Base-by-base conservation (phyloP, 2,797 vertebrate species). In the Micromesistius poutassou region DNA sequence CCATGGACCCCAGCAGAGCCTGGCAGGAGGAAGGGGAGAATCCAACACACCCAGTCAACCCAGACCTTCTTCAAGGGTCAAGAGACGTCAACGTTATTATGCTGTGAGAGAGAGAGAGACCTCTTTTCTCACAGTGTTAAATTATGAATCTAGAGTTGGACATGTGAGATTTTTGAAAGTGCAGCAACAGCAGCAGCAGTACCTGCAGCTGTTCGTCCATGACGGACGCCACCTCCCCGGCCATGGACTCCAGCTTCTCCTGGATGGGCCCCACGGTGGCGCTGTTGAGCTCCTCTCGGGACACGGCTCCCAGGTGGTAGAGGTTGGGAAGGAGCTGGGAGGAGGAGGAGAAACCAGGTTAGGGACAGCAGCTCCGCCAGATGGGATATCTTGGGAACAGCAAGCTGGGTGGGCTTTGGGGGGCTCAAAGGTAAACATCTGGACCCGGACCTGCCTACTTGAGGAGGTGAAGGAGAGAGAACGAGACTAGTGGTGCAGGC, bases 191-290 rank as follows among this genome's bases (percentile, higher is more conserved):
- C 19, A 13, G 25, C 8, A 25, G 25, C 8, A 4, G 25, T 3
- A 99, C 98, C 96, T 99, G 97, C 55, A 99, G 94, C 2, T 99
- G 96, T 68, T 98, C 96, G 76, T 99, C 98, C 80, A 99, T 97
- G 66, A 98, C 97, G 38, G 92, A 94, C 0, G 97, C 96, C 75
- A 99, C 96, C 91, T 99, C 97, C 77, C 96, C 98, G 8, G 97
- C 98, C 97, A 98, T 97, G 4, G 97, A 97, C 87, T 98, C 96
- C 86, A 99, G 93, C 0, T 96, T 98, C 81, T 98, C 96, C 89
- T 99, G 97, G 88, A 99, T 98, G 35, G 97, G 96, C 74, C 93
- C 96, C 12, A 93, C 93, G 13, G 94, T 93, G 0, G 94, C 93
- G 75, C 93, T 94, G 75, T 94, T 94, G 30, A 93, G 88, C 85